Evolutionary conservation across 2,797 vertebrate species (phyloP), one percentile per base, ranked within the genome.

Genomic region (Siniperca scherzeri): DNA sequence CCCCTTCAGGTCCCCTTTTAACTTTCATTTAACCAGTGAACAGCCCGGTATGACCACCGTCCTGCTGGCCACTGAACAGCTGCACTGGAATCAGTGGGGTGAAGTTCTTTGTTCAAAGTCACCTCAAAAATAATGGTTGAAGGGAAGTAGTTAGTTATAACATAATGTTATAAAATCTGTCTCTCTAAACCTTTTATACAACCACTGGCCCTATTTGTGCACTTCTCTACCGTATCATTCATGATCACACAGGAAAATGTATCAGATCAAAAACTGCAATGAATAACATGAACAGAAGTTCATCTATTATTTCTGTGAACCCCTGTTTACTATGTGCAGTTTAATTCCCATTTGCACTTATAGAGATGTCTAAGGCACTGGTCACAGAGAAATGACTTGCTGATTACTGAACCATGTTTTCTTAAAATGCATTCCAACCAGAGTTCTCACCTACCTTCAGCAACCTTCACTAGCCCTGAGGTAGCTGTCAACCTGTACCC

Each of bases 401-500:
- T 59, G 72, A 50, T 86, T 60, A 72, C 36, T 65, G 77, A 78
- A 55, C 17, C 21, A 1, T 67, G 65, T 86, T 90, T 74, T 78
- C 66, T 78, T 74, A 62, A 77, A 84, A 79, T 81, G 57, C 52
- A n/a, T 80, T 74, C 46, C 44, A 78, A 38, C 38, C 14, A 1
- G 21, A 44, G 74, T 76, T 90, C 76, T 87, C 83, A 66, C 73
- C 78, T 70, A 53, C 69, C 70, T 84, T 70, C 70, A 57, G 60
- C 74, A 80, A 72, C 82, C 81, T 65, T 87, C 66, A 70, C 72
- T 2, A 48, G 59, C 88, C 89, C 77, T 1, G 44, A 83, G 85
- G 84, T 71, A 53, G 67, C 88, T 85, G 90, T 92, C 91, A 90
- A 82, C 75, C 77, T 67, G 74, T 14, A 40, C 83, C 77, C 86